Evolutionary conservation across 1,140 invertebrate species (phyloP).

Genomic region (Tetramorium simillimum): DNA sequence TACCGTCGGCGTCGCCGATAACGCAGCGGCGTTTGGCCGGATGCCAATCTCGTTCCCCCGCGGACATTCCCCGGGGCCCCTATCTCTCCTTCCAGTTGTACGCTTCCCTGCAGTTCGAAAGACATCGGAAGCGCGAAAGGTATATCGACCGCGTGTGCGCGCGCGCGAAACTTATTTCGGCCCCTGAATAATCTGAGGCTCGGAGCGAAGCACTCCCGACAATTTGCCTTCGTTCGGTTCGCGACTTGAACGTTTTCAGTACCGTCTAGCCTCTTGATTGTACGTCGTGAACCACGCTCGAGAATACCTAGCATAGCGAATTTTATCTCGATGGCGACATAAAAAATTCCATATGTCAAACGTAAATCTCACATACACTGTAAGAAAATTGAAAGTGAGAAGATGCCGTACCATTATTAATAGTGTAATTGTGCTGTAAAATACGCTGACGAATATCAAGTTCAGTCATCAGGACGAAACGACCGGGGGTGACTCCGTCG

Average conservation of each 20-base stretch:
- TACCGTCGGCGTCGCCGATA: slow-evolving; percentile 57
- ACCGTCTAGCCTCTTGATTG: neutral
- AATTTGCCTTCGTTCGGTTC: slow-evolving; percentile 8
- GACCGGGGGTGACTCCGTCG: neutral
- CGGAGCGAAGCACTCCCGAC: neutral
- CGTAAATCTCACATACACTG: neutral
- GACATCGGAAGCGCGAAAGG: slow-evolving; percentile 55
- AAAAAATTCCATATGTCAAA: neutral
- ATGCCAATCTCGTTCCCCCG: slow-evolving; percentile 59
- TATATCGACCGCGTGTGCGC: slow-evolving; percentile 44
- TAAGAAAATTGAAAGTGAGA: neutral
- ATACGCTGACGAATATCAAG: neutral
- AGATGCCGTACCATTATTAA: neutral
- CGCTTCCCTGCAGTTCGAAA: slow-evolving; percentile 53
- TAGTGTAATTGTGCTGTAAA: neutral
- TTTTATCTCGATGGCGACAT: neutral
- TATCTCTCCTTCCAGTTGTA: slow-evolving; percentile 60
- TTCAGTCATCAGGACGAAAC: neutral
- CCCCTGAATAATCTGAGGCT: slow-evolving; percentile 7
- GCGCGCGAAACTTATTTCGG: slow-evolving; percentile 35
- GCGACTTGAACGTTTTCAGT: neutral
- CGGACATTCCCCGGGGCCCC: slow-evolving; percentile 45
- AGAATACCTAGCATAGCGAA: neutral
- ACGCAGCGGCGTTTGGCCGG: slow-evolving; percentile 60
- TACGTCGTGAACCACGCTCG: neutral